phyloP scores from a whole-genome alignment of 2,113 vertebrate species.

The Mobula birostris region DNA sequence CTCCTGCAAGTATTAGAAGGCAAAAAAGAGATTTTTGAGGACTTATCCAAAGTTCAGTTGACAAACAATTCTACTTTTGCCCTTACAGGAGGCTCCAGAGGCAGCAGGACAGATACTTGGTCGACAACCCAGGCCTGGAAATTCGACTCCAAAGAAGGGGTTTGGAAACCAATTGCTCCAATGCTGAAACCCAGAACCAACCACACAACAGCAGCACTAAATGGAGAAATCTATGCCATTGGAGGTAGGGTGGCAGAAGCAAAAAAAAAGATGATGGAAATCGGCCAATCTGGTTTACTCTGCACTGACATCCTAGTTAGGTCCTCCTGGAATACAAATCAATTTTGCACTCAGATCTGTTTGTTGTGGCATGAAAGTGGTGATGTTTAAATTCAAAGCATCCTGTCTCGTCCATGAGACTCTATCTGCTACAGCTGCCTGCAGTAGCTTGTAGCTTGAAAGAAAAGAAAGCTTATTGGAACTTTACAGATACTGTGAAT shows the following conservation, averaged over 20 bases:
- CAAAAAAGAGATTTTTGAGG: neutral
- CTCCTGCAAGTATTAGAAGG: no score
- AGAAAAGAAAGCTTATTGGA: neutral
- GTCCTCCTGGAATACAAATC: neutral
- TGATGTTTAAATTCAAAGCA: neutral
- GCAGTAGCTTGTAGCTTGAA: neutral
- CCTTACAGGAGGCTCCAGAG: conserved; percentile 77
- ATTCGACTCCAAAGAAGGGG: conserved; percentile 71
- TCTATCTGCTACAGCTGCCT: neutral
- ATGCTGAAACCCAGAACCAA: conserved; percentile 89
- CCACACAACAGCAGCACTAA: conserved; percentile 74
- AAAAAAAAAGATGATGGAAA: no score
- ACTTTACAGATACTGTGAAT: neutral
- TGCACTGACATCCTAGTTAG: neutral
- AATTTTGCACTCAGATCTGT: neutral
- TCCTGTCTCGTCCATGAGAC: neutral
- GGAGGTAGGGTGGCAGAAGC: conserved; percentile 63
- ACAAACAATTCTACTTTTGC: neutral
- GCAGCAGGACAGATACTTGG: conserved; percentile 82
- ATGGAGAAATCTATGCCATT: conserved; percentile 87
- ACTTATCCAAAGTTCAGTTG: neutral
- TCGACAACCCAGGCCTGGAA: conserved; percentile 89
- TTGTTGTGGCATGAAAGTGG: neutral
- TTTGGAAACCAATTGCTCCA: conserved; percentile 75
- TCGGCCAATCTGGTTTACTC: no score